Evolutionary conservation across 2,113 vertebrate genomes (phyloP), one percentile per base, ranked within the genome.

Genomic region (Hippolais icterina): DNA sequence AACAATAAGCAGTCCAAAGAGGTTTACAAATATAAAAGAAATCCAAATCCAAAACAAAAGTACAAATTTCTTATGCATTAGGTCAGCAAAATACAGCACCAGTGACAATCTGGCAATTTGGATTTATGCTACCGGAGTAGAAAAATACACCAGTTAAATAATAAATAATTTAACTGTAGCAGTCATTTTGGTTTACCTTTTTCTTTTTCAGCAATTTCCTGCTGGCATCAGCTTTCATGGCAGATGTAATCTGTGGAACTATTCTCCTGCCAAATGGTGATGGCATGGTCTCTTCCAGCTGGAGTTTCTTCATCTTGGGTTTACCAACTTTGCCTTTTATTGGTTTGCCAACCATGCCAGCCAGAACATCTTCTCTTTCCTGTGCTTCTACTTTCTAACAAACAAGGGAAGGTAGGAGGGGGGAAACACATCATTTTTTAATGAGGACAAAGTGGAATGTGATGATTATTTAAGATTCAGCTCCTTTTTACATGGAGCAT

Each of bases 301-400:
- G 99, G 95, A 99, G 93, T 96, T 99, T 99, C 98, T 99, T 99
- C 60, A 98, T 98, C 96, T 99, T 99, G 65, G 99, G 99, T 97
- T 99, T 99, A 65, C 99, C 99, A 87, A 99, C 98, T 98, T 99
- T 99, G n/a, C 99, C 99, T 97, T 99, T 99, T 91, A 99, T 98
- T 93, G 99, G 97, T 96, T 99, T 99, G 84, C 98, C 97, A 89
- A 96, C 96, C 96, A 98, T 98, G 18, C 99, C 99, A 60, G 97
- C 90, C 56, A 96, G 97, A 96, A 97, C 78, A 66, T 99, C 99
- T 92, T 99, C 99, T 86, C 98, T 98, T 97, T 99, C 99, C 95
- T 98, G 98, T 7, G 98, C 98, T 97, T 99, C 99, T 70, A 99
- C 97, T 97, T 98, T 98, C 99, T 99, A 96, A 98, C 46, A 87